Evolutionary conservation across 2,113 vertebrate species (phyloP), one percentile per base, ranked within the genome.

Genomic region (Ammodytes dubius): DNA sequence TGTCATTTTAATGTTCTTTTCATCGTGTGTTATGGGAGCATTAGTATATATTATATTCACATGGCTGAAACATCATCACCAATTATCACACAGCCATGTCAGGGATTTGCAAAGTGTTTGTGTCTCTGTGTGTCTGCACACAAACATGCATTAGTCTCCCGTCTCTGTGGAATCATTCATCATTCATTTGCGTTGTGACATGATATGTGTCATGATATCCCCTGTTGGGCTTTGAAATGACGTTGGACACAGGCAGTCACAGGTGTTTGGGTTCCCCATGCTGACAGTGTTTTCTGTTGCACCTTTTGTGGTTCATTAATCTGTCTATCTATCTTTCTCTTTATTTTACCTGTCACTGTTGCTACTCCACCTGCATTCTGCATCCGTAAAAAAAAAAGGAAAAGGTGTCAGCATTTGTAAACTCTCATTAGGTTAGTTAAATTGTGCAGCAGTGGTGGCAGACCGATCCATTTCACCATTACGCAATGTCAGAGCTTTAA

Each of bases 161-260:
- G 53, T 65, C 79, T 70, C 35, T 56, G 37, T 73, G 85, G 83
- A 83, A 19, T 19, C 64, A 53, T 37, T 83, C 74, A 73, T 84
- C 27, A 63, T 46, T 76, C 42, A 70, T 85, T 61, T 79, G 70
- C 57, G 74, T 69, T 79, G 78, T 65, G 64, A 17, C 74, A 27
- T 27, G 27, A 27, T 27, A 27, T 27, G 27, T 81, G 74, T 74
- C 75, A 63, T 46, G 60, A 76, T 72, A 73, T 66, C 54, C 68
- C 78, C 69, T 2, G 77, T 63, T 14, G 49, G 43, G 15, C 74
- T 74, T 54, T 73, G 77, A 80, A 43, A 84, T 39, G 8, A 53
- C 63, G 69, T 81, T 56, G 35, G 73, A 74, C 85, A 52, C 81
- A 80, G 67, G 70, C 84, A 50, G 83, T 88, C 79, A 74, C 83